Base-by-base conservation (phyloP, 2,113 vertebrate species). In the Gambusia holbrooki region DNA sequence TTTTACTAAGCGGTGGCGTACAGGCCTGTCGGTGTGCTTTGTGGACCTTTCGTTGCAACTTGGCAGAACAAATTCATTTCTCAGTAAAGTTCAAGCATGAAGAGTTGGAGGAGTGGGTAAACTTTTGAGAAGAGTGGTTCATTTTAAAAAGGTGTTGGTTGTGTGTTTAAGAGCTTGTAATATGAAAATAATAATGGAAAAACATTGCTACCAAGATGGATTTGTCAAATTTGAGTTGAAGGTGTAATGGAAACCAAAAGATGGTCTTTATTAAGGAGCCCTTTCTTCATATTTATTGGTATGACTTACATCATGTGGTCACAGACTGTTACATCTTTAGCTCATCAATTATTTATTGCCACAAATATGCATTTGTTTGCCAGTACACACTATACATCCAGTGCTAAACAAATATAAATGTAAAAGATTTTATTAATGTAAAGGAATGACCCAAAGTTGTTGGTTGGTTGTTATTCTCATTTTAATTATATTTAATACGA, bases 51-150 rank as follows among this genome's bases (percentile, higher is more conserved):
- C 71, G 64, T 62, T 74, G 82, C 32, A 72, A 71, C 81, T 82
- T 88, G 83, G 73, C 58, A 90, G 88, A 84, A 77, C 86, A 78
- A 85, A 85, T 80, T 87, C 73, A 79, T 77, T 77, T 71, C 30
- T 82, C 74, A 17, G 45, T 79, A 65, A 80, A 45, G 78, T 70
- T 66, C 64, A 78, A 75, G 71, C 30, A n/a, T 61, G 70, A 69
- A 61, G 68, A 65, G 74, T 70, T 27, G 30, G 40, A 33, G 62
- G 54, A 62, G 30, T 27, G 64, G 61, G 32, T 37, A 32, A 91
- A 93, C 88, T 92, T 92, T 90, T 63, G 69, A 66, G 69, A 87
- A 88, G 68, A 80, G 61, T 75, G 68, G 62, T 68, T 68, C 25
- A 87, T 88, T 79, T 79, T 3, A 3, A n/a, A 58, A 8, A 14